Evolutionary conservation across 2,797 vertebrate genomes (phyloP).

Genomic region (Falco concolor): DNA sequence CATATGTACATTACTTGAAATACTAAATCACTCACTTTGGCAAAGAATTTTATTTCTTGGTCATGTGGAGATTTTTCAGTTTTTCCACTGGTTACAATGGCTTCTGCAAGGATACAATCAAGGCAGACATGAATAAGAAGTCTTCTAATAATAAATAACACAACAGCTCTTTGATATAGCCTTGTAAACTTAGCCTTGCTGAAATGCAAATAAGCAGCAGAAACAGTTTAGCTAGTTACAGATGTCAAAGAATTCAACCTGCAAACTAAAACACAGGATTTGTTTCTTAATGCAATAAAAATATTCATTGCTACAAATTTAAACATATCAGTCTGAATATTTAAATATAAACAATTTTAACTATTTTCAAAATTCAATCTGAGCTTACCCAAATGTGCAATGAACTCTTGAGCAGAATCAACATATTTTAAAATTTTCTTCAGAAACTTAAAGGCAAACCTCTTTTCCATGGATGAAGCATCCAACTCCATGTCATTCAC

Average conservation of each 20-base stretch:
- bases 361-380: not conserved
- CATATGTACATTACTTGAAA: not conserved
- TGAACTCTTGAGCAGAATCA: constrained; percentile 96
- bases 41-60: constrained; percentile 99
- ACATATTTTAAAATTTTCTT: constrained; percentile 97
- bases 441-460: constrained; percentile 95
- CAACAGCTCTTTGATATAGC: not conserved
- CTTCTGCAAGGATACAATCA: constrained; percentile 79
- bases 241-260: not conserved
- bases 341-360: not conserved
- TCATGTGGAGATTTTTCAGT: constrained; percentile 94
- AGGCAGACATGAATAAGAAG: not conserved
- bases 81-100: constrained; percentile 92
- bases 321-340: not conserved
- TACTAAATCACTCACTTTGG: constrained; percentile 84
- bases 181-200: not conserved
- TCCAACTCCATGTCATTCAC: constrained; percentile 90
- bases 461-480: constrained; percentile 96
- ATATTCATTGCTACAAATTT: not conserved
- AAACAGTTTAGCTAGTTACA: not conserved
- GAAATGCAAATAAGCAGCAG: not conserved
- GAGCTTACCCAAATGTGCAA: constrained; percentile 89
- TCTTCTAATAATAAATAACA: not conserved
- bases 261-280: not conserved
- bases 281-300: not conserved